Base-by-base conservation (phyloP, 1,140 invertebrate species). In the Zaprionus nigranus region DNA sequence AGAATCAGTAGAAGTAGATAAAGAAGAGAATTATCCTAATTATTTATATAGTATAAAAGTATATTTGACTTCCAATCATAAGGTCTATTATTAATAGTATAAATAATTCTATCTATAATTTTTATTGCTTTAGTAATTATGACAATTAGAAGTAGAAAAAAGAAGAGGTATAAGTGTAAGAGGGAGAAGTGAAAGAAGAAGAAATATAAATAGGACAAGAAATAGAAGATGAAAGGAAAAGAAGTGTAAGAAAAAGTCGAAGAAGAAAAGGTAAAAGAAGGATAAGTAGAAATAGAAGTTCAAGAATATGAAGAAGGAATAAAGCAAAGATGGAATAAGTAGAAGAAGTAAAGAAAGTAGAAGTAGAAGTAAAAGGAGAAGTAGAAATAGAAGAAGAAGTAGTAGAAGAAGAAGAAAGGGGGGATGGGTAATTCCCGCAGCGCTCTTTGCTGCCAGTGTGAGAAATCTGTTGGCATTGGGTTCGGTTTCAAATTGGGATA, bases 71-170 rank as follows among this genome's bases (percentile, higher is more conserved):
- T 28, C 26, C 26, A 28, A 28, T 28, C 26, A 28, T 28, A 28
- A 28, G 26, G 26, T 28, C 26, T 28, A 28, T 28, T 28, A 7
- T 1, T 28, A 28, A 28, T 28, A 28, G 26, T 28, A 28, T 28
- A 28, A 28, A 28, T 28, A 28, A 28, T 28, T 28, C 26, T 28
- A 7, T 28, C 26, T 6, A 7, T 28, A 28, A 28, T 28, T 28
- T 28, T 28, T 28, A 28, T 28, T 28, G 26, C 26, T 28, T 28
- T 2, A 28, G 26, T 28, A 28, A 96, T 91, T 96, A 96, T 63
- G 51, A 76, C 76, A 51, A 66, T 75, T 58, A 75, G 93, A 71
- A n/a, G n/a, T n/a, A n/a, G n/a, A n/a, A n/a, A 40, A 15, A 40
- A 5, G 15, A 28, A 28, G 1, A 15, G 12, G 4, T 4, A 38